phyloP scores from a whole-genome alignment of 2,797 vertebrate genomes.

The Darevskia nairensis region DNA sequence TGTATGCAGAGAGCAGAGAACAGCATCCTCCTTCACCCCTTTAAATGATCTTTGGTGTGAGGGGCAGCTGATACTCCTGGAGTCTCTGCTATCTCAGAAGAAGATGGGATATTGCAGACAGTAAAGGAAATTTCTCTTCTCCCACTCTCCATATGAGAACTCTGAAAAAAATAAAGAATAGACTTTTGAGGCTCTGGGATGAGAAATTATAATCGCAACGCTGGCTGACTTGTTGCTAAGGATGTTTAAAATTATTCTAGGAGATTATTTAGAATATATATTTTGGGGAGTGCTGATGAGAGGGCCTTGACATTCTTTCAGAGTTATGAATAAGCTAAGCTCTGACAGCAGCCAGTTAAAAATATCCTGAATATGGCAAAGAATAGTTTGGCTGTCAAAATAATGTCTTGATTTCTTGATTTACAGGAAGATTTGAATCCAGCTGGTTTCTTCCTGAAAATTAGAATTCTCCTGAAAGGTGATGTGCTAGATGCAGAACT shows the following conservation, averaged over 20 bases:
- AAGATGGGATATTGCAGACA: background rate
- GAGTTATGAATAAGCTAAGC: constrained; percentile 24
- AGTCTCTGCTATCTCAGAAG: background rate
- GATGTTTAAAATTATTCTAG: constrained; percentile 41
- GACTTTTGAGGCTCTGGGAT: background rate
- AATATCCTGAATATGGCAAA: constrained; percentile 49
- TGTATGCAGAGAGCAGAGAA: background rate
- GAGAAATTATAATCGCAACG: background rate
- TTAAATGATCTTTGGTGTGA: background rate
- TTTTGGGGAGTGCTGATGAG: background rate
- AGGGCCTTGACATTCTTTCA: background rate
- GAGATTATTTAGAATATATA: constrained; percentile 1
- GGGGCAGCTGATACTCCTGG: background rate
- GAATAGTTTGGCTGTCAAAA: constrained; percentile 57
- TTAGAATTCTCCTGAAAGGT: constrained; percentile 87
- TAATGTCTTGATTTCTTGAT: constrained; percentile 65
- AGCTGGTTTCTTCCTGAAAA: constrained; percentile 88
- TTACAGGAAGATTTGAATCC: constrained; percentile 83
- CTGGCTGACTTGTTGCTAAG: constrained; percentile 23
- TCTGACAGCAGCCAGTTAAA: constrained; percentile 37
- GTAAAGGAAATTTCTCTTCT: background rate
- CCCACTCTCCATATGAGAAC: background rate
- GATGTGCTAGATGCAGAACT: constrained; percentile 81
- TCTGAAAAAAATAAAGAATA: background rate
- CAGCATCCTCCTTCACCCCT: background rate